phyloP scores from a whole-genome alignment of 2,797 vertebrate genomes.

The Borostomias antarcticus region DNA sequence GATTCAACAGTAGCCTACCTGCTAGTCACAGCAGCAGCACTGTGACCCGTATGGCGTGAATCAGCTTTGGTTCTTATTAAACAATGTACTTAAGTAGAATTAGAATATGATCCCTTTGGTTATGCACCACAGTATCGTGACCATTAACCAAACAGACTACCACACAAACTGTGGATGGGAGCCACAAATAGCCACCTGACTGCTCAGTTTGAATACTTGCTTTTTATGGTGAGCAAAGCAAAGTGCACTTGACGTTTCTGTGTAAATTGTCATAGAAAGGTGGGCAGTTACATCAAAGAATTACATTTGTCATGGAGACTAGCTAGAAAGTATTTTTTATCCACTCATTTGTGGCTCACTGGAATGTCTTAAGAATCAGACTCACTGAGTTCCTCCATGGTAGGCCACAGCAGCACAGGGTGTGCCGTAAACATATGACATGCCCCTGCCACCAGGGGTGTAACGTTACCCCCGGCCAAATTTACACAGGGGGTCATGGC shows the following conservation, averaged over 20 bases:
- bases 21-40: no score
- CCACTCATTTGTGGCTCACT: neutral
- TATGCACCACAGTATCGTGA: no score
- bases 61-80: no score
- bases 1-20: no score
- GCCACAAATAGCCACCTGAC: no score
- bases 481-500: neutral
- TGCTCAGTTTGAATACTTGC: slow-evolving; percentile 42
- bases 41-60: no score
- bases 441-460: neutral
- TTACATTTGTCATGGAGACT: neutral
- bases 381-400: neutral
- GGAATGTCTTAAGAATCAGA: no score
- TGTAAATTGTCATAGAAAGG: neutral
- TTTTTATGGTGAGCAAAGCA: neutral
- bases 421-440: neutral
- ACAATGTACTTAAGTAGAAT: no score
- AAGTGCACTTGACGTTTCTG: neutral
- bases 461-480: slow-evolving; percentile 8
- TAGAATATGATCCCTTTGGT: no score
- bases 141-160: no score
- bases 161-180: no score
- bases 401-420: neutral
- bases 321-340: neutral
- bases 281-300: neutral